Evolutionary conservation across 2,888 invertebrate genomes (phyloP), one percentile per base, ranked within the genome.

Genomic region (Hartigia nigra): DNA sequence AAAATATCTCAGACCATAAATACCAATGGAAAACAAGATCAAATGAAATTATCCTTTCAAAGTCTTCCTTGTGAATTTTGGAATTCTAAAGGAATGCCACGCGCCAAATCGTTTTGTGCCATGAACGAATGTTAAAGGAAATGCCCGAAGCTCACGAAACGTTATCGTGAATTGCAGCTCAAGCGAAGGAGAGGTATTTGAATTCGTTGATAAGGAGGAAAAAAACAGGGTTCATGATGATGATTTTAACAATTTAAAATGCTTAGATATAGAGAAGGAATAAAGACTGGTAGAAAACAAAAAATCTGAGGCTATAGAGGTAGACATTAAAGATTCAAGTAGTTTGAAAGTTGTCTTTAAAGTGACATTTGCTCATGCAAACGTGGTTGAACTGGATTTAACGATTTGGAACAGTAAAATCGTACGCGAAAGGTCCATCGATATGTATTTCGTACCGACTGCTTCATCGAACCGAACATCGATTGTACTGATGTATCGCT

Each of bases 241-340:
- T 82, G 84, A 88, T 87, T 89, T 87, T 86, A 86, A 86, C 86
- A 84, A 85, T 85, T 55, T 84, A 87, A 87, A 87, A 87, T 84
- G 87, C 83, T 84, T 90, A 90, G 86, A 82, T 87, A 88, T 80
- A 87, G 88, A 89, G 88, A 90, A 88, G 86, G 84, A 90, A 81
- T 88, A 87, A 90, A 90, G 90, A 90, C 90, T 90, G 90, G 88
- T 89, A 90, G 89, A 88, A 82, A 87, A 76, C 74, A 70, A 72
- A 39, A 75, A 86, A 86, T 23, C 83, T 85, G 84, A 83, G 85
- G 86, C 84, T 87, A 82, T 85, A 86, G 84, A 87, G 84, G 82
- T 86, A 86, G 86, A 84, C 83, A 78, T 84, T 82, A 82, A 82
- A 84, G 81, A 83, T 81, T 82, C 80, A 82, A 78, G 81, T 85